Evolutionary conservation across 2,113 vertebrate genomes (phyloP), one percentile per base, ranked within the genome.

Genomic region (Gobiocypris rarus): DNA sequence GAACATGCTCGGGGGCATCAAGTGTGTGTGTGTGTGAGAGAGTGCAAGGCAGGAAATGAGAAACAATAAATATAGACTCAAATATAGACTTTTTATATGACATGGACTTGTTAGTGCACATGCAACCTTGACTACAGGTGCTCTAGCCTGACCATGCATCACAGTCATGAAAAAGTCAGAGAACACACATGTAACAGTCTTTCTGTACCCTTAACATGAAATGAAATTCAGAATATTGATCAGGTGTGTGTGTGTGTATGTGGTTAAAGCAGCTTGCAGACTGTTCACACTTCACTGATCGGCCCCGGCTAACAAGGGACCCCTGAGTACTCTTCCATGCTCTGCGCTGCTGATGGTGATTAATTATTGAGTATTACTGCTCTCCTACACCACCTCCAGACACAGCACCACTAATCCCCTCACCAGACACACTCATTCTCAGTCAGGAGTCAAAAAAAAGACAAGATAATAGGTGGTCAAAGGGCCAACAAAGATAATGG

Each of bases 291-390:
- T 54, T 81, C 84, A 84, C 59, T 88, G 87, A 86, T 84, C 84
- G 65, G 80, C 65, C 80, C 28, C 59, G 54, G 75, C 71, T 87
- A 87, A 85, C 81, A 85, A 85, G 86, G 70, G 84, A 87, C 75
- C 86, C 86, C 81, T 59, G 81, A 79, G 70, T 77, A 74, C 80
- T 79, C 81, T 56, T 86, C 61, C 58, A 22, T 77, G 84, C 75
- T 26, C 67, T 34, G 38, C 75, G 45, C 75, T 80, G 82, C 78
- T 85, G 81, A 85, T 83, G 79, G 69, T 81, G 84, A 76, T 86
- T 83, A 84, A 86, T 88, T 86, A 84, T 85, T 88, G 75, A 86
- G 87, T 84, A 79, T 52, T 67, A 85, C 82, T 67, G 76, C 61
- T 86, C 50, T 73, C 59, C 75, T 63, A 58, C 81, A 71, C 73